Percentiles rank a stretch among this genome's conserved stretches.
These are phyloP conservation scores for Acanthurus lineatus DNA, from an alignment of 2,797 vertebrate genomes.

Conservation along the genomic window DNA sequence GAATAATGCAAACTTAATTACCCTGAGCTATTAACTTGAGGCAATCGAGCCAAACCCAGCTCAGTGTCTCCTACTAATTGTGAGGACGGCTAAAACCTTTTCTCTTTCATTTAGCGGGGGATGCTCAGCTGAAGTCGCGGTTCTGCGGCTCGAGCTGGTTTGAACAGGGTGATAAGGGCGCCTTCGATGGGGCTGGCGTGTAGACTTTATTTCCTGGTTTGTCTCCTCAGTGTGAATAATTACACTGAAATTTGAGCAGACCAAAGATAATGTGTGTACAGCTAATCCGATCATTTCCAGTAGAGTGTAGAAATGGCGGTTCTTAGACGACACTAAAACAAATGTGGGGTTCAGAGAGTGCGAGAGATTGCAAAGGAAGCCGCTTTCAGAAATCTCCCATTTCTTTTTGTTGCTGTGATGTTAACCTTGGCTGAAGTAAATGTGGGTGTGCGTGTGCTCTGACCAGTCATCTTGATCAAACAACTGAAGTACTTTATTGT, in stretches of 20 bases:
- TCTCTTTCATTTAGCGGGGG: constrained; percentile 76
- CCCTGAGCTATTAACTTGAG: constrained; percentile 82
- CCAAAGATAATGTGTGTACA: constrained; percentile 76
- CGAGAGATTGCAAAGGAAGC: constrained; percentile 38
- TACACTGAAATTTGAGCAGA: constrained; percentile 75
- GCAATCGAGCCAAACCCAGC: constrained; percentile 77
- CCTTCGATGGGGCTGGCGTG: constrained; percentile 64
- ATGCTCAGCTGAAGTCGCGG: constrained; percentile 65
- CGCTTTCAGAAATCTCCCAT: constrained; percentile 32
- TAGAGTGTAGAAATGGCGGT: constrained; percentile 66
- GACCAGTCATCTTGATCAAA: constrained; percentile 60
- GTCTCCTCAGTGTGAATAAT: constrained; percentile 82
- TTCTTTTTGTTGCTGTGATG: constrained; percentile 25
- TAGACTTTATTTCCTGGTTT: constrained; percentile 73
- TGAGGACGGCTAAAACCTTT: constrained; percentile 79
- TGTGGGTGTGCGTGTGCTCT: constrained; percentile 18
- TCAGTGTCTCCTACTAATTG: constrained; percentile 82
- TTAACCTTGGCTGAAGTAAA: constrained; percentile 64
- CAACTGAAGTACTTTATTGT: constrained; percentile 46
- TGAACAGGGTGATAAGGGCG: constrained; percentile 75
- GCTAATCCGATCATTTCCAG: constrained; percentile 80
- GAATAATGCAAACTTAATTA: constrained; percentile 87
- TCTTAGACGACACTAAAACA: constrained; percentile 66
- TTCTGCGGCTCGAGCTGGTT: constrained; percentile 69
- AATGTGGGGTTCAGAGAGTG: constrained; percentile 41